Conservation (phyloP, 1,140 invertebrate species). For the Asobara japonica region DNA sequence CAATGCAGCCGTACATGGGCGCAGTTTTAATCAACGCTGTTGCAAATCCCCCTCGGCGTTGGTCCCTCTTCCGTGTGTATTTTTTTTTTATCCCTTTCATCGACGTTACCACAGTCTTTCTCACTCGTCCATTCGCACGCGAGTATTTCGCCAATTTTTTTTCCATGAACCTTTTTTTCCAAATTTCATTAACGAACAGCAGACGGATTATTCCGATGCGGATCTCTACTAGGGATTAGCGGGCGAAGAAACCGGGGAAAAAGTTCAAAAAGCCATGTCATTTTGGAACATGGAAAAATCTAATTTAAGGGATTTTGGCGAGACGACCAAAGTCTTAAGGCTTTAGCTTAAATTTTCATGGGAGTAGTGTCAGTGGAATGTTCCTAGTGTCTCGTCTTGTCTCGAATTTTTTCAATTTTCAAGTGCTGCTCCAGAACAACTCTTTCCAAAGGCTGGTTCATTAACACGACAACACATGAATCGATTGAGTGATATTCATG, state of each 20-base stretch:
- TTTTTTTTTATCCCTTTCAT: conserved; percentile 43
- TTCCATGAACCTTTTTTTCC: conserved; percentile 28
- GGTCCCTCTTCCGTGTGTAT: conserved; percentile 5
- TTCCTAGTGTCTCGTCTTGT: too few relatives aligned
- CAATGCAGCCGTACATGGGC: conserved; percentile 49
- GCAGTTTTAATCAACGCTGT: conserved; percentile 62
- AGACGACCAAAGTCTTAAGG: too few relatives aligned
- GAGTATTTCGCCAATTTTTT: background rate
- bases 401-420: too few relatives aligned
- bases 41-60: conserved; percentile 53
- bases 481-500: too few relatives aligned
- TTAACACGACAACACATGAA: too few relatives aligned
- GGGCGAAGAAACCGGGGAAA: background rate
- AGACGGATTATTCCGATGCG: conserved; percentile 54
- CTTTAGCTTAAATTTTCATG: too few relatives aligned
- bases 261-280: background rate
- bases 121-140: conserved; percentile 24
- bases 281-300: too few relatives aligned
- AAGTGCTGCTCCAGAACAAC: too few relatives aligned
- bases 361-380: too few relatives aligned
- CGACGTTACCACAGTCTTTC: conserved; percentile 33
- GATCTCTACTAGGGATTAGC: background rate
- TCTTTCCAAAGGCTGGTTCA: too few relatives aligned
- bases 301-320: too few relatives aligned
- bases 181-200: conserved; percentile 63